Percentiles rank a stretch among this genome's conserved stretches.
Evolutionary conservation across 2,797 vertebrate species (phyloP).

Genomic region (Parauchenoglanis ngamensis): DNA sequence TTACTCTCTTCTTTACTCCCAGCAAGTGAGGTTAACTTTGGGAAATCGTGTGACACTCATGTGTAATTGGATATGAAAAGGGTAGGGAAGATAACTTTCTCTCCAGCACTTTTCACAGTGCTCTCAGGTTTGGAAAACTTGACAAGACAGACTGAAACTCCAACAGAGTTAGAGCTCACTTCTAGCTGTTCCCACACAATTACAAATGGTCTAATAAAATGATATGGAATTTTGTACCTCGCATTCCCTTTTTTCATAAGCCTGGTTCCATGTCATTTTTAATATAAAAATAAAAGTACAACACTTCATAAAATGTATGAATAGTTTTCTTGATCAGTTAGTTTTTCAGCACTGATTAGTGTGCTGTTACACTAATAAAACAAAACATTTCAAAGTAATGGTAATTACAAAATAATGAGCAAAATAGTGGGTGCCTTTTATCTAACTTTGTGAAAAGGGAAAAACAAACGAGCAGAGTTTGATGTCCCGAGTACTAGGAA

Average conservation of each 20-base stretch:
- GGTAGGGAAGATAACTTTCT: slow-evolving; percentile 68
- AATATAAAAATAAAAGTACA: not conserved
- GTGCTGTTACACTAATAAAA: not conserved
- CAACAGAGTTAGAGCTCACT: slow-evolving; percentile 50
- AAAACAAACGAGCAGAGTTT: slow-evolving; percentile 67
- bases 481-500: slow-evolving; percentile 66
- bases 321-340: not conserved
- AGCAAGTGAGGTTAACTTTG: slow-evolving; percentile 68
- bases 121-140: slow-evolving; percentile 56
- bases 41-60: slow-evolving; percentile 67
- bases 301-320: not conserved
- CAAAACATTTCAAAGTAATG: not conserved
- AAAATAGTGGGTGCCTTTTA: slow-evolving; percentile 60
- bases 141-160: slow-evolving; percentile 52
- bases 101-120: slow-evolving; percentile 57
- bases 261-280: not conserved
- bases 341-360: not conserved
- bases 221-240: slow-evolving; percentile 26
- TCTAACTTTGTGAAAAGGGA: slow-evolving; percentile 50
- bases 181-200: slow-evolving; percentile 37
- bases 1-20: slow-evolving; percentile 53
- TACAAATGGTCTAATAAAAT: slow-evolving; percentile 50
- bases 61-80: slow-evolving; percentile 68
- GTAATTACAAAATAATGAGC: not conserved
- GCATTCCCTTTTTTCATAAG: slow-evolving; percentile 20